Evolutionary conservation across 2,113 vertebrate genomes (phyloP), one percentile per base, ranked within the genome.

Genomic region (Fulica atra): DNA sequence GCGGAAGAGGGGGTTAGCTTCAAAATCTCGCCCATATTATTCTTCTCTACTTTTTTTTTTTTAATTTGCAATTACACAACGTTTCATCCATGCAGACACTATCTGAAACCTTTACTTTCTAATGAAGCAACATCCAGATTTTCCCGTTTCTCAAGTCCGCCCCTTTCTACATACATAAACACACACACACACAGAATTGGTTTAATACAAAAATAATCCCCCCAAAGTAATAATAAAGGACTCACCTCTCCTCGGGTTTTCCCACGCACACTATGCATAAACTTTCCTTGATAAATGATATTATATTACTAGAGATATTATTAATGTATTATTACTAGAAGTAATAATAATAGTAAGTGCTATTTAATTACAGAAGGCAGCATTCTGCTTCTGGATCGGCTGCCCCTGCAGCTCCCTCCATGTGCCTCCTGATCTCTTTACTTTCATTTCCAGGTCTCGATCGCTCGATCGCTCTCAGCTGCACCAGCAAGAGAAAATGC

Each of bases 271-370:
- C 97, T 97, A 95, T 38, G 97, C 73, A 96, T 97, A 97, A 95
- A 97, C 97, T 97, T 97, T 97, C 95, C 96, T 85, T 93, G 97
- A 98, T 98, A 98, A 98, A 96, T 98, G 86, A 87, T 98, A 98
- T 98, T 95, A 91, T 98, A 98, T 98, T 97, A 98, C 96, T 98
- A 98, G 94, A 97, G 94, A 96, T 98, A 98, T 98, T 98, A 98
- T 98, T 98, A 98, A 94, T 70, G 87, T 97, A 98, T 98, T 98
- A 98, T 98, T 98, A 98, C 97, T 97, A 96, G 89, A 96, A 98
- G 97, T 98, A 98, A 98, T 98, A 98, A 98, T 98, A 97, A 96
- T 80, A 98, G 93, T 98, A 98, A 98, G 76, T 98, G 97, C 94
- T 98, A 98, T 98, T 98, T 98, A 98, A 98, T 98, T 98, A 98